Evolutionary conservation across 2,888 invertebrate species (phyloP).

Genomic region (Hirtodrosophila histrioides): DNA sequence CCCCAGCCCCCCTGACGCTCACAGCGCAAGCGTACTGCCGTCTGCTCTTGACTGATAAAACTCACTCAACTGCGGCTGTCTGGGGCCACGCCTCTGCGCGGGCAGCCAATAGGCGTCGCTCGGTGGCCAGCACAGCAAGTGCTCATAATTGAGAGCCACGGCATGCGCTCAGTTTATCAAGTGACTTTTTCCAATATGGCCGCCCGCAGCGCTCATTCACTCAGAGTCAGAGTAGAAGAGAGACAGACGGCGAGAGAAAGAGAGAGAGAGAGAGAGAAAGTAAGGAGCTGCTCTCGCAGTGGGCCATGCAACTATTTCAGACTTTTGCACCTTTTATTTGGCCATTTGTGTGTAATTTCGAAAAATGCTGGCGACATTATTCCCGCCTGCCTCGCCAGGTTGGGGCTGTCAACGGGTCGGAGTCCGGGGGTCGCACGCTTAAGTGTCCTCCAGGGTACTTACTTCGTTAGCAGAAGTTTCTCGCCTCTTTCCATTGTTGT

Average conservation of each 20-base stretch:
- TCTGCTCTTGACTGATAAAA: conserved; percentile 37
- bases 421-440: conserved; percentile 71
- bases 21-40: conserved; percentile 10
- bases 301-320: conserved; percentile 58
- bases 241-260: conserved; percentile 7
- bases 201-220: conserved; percentile 41
- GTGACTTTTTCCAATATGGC: conserved; percentile 49
- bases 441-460: conserved; percentile 83
- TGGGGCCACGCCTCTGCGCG: conserved; percentile 57
- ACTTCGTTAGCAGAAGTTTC: conserved; percentile 80
- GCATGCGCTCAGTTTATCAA: conserved; percentile 18
- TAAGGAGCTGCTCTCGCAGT: conserved; percentile 1
- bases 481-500: conserved; percentile 55
- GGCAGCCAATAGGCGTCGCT: conserved; percentile 36
- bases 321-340: conserved; percentile 76
- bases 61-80: conserved; percentile 44
- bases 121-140: background rate
- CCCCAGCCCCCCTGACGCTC: conserved; percentile 3
- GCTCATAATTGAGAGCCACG: conserved; percentile 38
- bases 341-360: conserved; percentile 81
- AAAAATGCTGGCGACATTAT: conserved; percentile 80
- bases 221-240: conserved; percentile 11
- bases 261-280: conserved; percentile 14
- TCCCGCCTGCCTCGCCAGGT: conserved; percentile 43
- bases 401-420: conserved; percentile 14